Evolutionary conservation across 23 tunicate species (phyloP).

Genomic region (Diplosoma virens): DNA sequence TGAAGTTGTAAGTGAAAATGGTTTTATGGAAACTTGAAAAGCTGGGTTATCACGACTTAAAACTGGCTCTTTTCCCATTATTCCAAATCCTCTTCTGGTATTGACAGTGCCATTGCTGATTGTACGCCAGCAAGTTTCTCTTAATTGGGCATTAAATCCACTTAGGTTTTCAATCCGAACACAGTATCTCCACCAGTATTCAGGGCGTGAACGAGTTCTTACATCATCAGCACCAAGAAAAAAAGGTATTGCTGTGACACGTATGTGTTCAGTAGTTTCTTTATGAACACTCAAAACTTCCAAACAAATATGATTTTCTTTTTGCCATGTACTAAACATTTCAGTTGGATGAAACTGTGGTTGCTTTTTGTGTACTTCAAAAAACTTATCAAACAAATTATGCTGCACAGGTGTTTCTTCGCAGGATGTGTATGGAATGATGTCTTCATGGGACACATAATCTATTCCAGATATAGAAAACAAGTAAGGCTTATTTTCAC

Average conservation of each 20-base stretch:
- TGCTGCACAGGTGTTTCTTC: constrained; percentile 78
- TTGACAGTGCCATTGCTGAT: constrained; percentile 89
- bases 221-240: constrained; percentile 60
- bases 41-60: constrained; percentile 71
- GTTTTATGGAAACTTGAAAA: constrained; percentile 71
- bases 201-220: constrained; percentile 2
- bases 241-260: constrained; percentile 94
- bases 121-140: constrained; percentile 87
- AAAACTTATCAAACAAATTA: constrained; percentile 67
- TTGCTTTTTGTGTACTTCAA: constrained; percentile 1
- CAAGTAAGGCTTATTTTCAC: constrained; percentile 29
- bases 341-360: constrained; percentile 42
- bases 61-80: constrained; percentile 85
- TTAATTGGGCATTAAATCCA: constrained; percentile 43
- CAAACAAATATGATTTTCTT: constrained; percentile 67
- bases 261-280: constrained; percentile 75
- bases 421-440: constrained; percentile 75
- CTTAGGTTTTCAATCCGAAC: constrained; percentile 82
- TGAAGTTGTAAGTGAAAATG: constrained; percentile 70
- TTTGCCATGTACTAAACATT: constrained; percentile 68
- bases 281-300: constrained; percentile 73
- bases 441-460: constrained; percentile 80
- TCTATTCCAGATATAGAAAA: constrained; percentile 82
- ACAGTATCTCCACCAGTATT: constrained; percentile 87
- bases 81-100: constrained; percentile 82